Conservation (phyloP, 2,797 vertebrate species). For the Iguana delicatissima region DNA sequence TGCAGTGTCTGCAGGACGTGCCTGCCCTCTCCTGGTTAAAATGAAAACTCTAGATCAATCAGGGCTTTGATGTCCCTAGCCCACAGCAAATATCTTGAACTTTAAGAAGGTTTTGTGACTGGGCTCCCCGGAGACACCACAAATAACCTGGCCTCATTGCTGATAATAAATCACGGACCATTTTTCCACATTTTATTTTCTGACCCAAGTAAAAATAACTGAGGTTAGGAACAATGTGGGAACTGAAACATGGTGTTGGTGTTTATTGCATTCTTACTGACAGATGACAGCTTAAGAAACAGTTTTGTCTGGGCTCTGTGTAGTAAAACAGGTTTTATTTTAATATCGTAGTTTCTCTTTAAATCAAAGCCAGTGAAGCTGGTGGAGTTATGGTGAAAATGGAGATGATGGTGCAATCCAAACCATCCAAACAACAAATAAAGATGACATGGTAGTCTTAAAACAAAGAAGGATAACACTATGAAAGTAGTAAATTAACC, state of each 20-base stretch:
- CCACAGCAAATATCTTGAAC: not conserved
- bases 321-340: not conserved
- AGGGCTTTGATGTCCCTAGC: too few species aligned
- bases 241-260: not conserved
- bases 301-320: not conserved
- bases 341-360: not conserved
- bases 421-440: not conserved
- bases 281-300: not conserved
- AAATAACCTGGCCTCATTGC: not conserved
- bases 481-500: not conserved
- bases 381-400: not conserved
- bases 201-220: not conserved
- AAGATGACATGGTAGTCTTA: not conserved
- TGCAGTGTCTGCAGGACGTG: not conserved
- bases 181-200: not conserved
- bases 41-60: not conserved
- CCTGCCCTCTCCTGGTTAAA: constrained; percentile 30
- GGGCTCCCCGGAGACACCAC: not conserved
- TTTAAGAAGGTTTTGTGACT: not conserved
- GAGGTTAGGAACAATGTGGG: not conserved
- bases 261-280: not conserved
- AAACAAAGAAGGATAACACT: not conserved
- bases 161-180: not conserved
- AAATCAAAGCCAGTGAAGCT: not conserved
- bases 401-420: not conserved